These are phyloP conservation scores for Philopedon plagiatum DNA, from an alignment of 2,888 invertebrate species.

Conservation along the genomic window DNA sequence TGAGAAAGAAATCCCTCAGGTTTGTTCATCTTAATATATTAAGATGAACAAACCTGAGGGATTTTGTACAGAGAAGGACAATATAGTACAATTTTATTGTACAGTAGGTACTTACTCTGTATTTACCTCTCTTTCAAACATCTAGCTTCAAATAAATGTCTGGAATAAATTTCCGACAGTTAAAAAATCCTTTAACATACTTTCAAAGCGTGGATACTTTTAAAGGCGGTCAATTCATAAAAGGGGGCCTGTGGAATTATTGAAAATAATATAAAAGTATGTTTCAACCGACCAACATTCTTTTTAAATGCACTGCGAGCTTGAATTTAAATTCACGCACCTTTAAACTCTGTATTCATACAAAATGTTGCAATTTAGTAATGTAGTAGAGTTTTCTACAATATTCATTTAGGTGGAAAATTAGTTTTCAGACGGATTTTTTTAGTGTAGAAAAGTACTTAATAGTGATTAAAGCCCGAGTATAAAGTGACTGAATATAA, in stretches of 20 bases:
- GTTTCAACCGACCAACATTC: background rate
- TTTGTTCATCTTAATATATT: too few relatives aligned
- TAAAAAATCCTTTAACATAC: background rate
- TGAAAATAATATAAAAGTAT: slow-evolving; percentile 1
- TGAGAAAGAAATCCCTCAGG: too few relatives aligned
- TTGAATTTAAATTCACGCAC: background rate
- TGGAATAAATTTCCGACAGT: background rate
- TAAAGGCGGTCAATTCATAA: slow-evolving; percentile 4
- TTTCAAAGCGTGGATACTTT: background rate
- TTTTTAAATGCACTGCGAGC: background rate
- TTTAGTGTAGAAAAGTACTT: background rate
- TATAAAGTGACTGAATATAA: too few relatives aligned
- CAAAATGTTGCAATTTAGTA: background rate
- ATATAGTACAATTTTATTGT: too few relatives aligned
- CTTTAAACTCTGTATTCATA: background rate
- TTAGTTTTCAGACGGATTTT: background rate
- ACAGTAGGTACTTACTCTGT: too few relatives aligned
- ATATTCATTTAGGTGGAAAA: too few relatives aligned
- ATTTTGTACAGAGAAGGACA: too few relatives aligned
- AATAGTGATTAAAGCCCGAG: too few relatives aligned
- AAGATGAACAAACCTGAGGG: too few relatives aligned
- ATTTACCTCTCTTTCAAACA: too few relatives aligned
- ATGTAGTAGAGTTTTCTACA: background rate
- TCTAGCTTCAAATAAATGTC: too few relatives aligned
- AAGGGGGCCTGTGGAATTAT: background rate